phyloP scores from a whole-genome alignment of 2,888 invertebrate genomes.

The Torymus aiolomorphi region DNA sequence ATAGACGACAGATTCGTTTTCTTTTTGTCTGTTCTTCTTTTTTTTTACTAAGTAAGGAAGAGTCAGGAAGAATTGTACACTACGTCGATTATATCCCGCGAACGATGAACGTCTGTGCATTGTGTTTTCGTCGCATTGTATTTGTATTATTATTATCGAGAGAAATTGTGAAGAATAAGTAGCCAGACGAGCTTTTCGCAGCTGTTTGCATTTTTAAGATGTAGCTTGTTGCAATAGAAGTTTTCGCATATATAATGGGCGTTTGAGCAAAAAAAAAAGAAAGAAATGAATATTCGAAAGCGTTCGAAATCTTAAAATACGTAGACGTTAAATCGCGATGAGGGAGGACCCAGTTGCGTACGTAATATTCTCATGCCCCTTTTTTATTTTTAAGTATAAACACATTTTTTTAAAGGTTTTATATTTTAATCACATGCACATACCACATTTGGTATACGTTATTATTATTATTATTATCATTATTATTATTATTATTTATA shows the following conservation, averaged over 20 bases:
- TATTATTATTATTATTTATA: conserved; percentile 31
- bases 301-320: conserved; percentile 27
- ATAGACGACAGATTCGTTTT: too few relatives aligned
- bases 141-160: neutral
- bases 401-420: conserved; percentile 19
- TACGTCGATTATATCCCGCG: neutral
- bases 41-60: too few relatives aligned
- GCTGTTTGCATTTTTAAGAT: conserved; percentile 27
- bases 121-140: too few relatives aligned
- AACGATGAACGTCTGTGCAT: neutral
- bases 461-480: neutral
- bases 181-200: conserved; percentile 13
- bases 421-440: conserved; percentile 23
- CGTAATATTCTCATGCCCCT: conserved; percentile 6
- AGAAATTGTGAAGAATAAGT: neutral
- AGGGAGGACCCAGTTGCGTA: conserved; percentile 24
- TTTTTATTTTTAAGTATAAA: conserved; percentile 24
- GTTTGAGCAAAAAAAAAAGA: neutral
- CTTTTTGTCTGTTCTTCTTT: too few relatives aligned
- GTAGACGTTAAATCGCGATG: conserved; percentile 29
- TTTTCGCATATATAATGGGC: conserved; percentile 8
- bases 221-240: conserved; percentile 30
- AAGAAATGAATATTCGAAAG: conserved; percentile 25
- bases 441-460: conserved; percentile 22
- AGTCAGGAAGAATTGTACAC: too few relatives aligned